Conservation (phyloP, 2,113 vertebrate species). For the Prochilodus magdalenae region DNA sequence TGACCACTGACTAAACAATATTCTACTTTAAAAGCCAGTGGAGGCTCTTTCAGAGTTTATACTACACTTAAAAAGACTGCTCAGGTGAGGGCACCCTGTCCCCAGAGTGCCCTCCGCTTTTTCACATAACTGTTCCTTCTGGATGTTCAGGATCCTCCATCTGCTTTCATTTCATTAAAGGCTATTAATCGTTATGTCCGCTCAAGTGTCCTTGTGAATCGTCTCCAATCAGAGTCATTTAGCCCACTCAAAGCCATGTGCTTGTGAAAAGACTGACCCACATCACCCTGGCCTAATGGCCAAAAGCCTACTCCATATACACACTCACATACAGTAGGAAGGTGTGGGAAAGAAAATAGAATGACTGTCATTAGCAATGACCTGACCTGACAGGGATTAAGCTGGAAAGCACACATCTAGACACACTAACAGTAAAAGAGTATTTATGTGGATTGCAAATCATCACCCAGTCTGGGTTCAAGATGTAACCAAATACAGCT, state of each 20-base stretch:
- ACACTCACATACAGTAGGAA: not conserved
- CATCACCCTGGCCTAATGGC: not conserved
- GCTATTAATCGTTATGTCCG: not conserved
- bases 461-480: not conserved
- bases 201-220: not conserved
- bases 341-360: not conserved
- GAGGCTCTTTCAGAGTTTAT: not conserved
- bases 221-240: not conserved
- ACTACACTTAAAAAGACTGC: not conserved
- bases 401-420: too few species aligned
- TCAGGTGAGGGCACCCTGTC: not conserved
- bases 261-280: not conserved
- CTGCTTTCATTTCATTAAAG: conserved; percentile 1
- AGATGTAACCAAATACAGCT: too few species aligned
- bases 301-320: not conserved
- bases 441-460: not conserved
- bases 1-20: too few species aligned
- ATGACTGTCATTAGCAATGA: not conserved
- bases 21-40: too few species aligned
- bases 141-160: not conserved
- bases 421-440: too few species aligned
- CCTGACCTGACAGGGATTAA: too few species aligned
- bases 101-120: not conserved
- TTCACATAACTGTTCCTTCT: conserved; percentile 20
- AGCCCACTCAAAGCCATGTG: not conserved